Evolutionary conservation across 2,888 invertebrate genomes (phyloP).

Genomic region (Sarcophaga rosellei): DNA sequence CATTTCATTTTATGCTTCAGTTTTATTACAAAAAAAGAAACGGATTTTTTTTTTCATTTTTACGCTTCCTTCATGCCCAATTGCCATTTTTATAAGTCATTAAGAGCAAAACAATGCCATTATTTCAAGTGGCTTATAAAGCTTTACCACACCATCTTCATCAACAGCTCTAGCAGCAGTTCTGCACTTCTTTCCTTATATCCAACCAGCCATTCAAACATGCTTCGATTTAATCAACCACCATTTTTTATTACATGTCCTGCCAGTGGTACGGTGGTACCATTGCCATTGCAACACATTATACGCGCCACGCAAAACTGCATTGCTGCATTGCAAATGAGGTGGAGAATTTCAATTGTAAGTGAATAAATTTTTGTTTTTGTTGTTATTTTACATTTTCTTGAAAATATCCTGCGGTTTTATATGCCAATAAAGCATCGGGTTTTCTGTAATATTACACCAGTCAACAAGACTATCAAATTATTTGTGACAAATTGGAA

Average conservation of each 20-base stretch:
- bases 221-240: conserved; percentile 55
- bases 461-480: conserved; percentile 27
- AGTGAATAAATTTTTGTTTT: conserved; percentile 26
- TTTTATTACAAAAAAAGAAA: background rate
- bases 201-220: conserved; percentile 17
- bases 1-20: background rate
- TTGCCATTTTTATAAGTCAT: conserved; percentile 69
- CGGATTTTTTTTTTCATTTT: conserved; percentile 4
- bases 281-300: background rate
- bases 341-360: conserved; percentile 48
- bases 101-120: conserved; percentile 66
- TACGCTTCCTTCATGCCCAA: conserved; percentile 55
- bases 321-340: conserved; percentile 35
- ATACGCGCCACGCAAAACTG: background rate
- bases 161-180: background rate
- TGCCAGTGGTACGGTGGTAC: background rate
- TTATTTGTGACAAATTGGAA: too few species aligned
- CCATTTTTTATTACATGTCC: conserved; percentile 58
- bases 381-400: background rate
- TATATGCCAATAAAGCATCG: background rate
- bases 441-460: conserved; percentile 41
- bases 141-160: conserved; percentile 36
- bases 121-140: conserved; percentile 67
- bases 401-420: conserved; percentile 60
- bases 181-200: background rate